Base-by-base conservation (phyloP, 2,888 invertebrate genomes). In the Drosophila neonasuta region DNA sequence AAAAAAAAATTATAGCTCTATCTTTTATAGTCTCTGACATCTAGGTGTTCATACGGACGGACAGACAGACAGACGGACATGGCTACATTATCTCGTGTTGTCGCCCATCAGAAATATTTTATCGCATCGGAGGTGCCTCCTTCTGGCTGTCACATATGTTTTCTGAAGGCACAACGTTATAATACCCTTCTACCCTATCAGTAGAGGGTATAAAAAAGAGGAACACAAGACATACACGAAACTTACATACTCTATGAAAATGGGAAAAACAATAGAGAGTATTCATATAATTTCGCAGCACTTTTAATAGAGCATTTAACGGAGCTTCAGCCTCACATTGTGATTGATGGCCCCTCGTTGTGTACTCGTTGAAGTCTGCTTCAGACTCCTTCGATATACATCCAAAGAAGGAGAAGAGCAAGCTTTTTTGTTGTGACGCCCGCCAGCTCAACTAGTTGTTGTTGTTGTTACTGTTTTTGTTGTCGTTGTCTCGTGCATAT, bases 381-480 rank as follows among this genome's bases (percentile, higher is more conserved):
- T 65, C 48, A 30, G 55, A 51, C 44, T 56, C 51, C 55, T 50
- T 72, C 75, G 71, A 70, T 75, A 60, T 69, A 45, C 56, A 60
- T 60, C 71, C 73, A 34, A 42, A 57, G 52, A 52, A 67, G 66
- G 46, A 63, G 66, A 56, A 10, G 34, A 57, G 54, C 49, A 60
- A 76, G 57, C 30, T 75, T 73, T 65, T 72, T 57, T 64, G 55
- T 20, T 75, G 42, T 56, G 51, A 66, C 32, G 58, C 71, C 76
- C 73, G 54, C 52, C 39, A 74, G 70, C 64, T 48, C 10, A 11
- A 41, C 41, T 49, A 36, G 36, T n/a, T n/a, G 36, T 36, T 61
- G 45, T 56, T 57, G 48, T 46, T 51, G 54, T 20, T 42, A 24
- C 20, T 64, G 32, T 45, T 50, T 29, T 24, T 57, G 77, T 51